Base-by-base conservation (phyloP, 2,888 invertebrate species). In the Dastarcus helophoroides region DNA sequence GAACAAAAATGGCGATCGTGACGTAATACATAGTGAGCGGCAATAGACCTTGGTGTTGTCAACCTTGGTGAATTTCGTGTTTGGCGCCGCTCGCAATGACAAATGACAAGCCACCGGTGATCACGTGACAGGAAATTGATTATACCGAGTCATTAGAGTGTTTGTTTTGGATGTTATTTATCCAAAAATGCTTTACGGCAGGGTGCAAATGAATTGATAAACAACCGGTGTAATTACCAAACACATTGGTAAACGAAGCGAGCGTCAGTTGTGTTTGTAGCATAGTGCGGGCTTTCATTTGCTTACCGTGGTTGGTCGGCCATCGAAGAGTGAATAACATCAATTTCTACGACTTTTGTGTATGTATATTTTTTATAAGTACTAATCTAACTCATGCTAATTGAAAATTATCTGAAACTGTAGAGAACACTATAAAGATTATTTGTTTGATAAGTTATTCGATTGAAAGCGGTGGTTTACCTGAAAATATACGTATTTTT, bases 321-420 rank as follows among this genome's bases (percentile, higher is more conserved):
- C 75, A 75, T 76, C 73, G 71, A 69, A 68, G 67, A 67, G 69
- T 71, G 68, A 60, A 69, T 65, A 71, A 73, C 73, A 72, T 71
- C 70, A 69, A 67, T 62, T 66, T 51, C 52, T 47, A 53, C 53
- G 51, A 58, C 53, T 53, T 53, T 53, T 53, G 52, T 56, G 58
- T 58, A 56, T 51, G 54, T 53, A 54, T 53, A 46, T 46, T 47
- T 46, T 46, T 47, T 47, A 46, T 51, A 47, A 44, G 40, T 47
- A 48, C 46, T 46, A 51, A 55, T 48, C 47, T 49, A 51, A 48
- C 46, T 49, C 45, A 46, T 42, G 41, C 40, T 29, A 37, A 33
- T 34, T 41, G 44, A 55, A 51, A 51, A 50, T 42, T 46, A 44
- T 39, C 32, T 28, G 34, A 47, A 44, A 45, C 32, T 36, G 39